phyloP scores from a whole-genome alignment of 2,113 vertebrate genomes.

The Melanostigma gelatinosum region DNA sequence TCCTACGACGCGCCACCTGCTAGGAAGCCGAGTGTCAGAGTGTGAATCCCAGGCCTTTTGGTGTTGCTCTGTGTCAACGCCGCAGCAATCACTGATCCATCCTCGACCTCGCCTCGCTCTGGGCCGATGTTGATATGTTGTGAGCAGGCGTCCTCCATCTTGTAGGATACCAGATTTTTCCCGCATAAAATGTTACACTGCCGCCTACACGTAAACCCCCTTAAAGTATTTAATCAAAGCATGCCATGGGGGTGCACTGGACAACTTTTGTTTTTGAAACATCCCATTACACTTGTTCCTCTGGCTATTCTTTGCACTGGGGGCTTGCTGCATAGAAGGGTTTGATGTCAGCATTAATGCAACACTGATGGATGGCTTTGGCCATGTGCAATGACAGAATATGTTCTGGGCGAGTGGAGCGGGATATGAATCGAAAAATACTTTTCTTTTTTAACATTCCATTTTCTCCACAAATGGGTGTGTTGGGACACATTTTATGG shows the following conservation, averaged over 20 bases:
- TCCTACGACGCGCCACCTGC: slow-evolving; percentile 24
- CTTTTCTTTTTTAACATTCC: slow-evolving; percentile 14
- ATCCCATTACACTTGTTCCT: slow-evolving; percentile 38
- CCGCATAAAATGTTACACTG: background rate
- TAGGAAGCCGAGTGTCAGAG: slow-evolving; percentile 32
- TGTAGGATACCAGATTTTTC: background rate
- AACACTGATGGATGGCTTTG: slow-evolving; percentile 64
- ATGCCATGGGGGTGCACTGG: slow-evolving; percentile 22
- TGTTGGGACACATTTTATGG: slow-evolving; percentile 44
- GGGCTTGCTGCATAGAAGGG: slow-evolving; percentile 36
- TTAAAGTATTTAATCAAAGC: slow-evolving; percentile 44
- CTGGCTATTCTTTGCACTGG: slow-evolving; percentile 20
- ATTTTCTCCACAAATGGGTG: slow-evolving; percentile 53
- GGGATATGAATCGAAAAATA: slow-evolving; percentile 55
- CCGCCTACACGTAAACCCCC: slow-evolving; percentile 21
- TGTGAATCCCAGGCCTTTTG: slow-evolving; percentile 52
- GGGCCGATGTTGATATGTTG: slow-evolving; percentile 1
- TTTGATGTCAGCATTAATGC: slow-evolving; percentile 58
- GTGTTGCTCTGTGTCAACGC: slow-evolving; percentile 28
- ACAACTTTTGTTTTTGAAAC: slow-evolving; percentile 58
- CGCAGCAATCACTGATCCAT: slow-evolving; percentile 44
- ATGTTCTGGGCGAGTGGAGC: slow-evolving; percentile 56
- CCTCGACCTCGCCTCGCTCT: slow-evolving; percentile 23
- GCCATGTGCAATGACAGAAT: slow-evolving; percentile 46
- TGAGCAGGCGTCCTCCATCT: slow-evolving; percentile 17